Conservation (phyloP, 2,113 vertebrate species). For the Rallus limicola region DNA sequence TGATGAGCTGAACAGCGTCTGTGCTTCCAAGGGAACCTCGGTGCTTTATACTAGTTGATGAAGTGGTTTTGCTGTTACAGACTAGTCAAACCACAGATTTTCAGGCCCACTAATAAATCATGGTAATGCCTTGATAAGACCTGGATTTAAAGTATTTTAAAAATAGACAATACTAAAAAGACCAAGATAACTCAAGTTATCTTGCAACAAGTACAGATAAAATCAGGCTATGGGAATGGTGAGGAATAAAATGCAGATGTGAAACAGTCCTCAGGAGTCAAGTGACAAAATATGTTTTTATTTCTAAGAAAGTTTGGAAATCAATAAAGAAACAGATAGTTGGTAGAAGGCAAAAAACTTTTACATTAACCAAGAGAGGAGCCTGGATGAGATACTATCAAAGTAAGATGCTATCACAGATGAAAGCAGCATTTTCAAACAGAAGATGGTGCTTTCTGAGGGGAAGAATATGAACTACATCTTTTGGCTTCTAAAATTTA, state of each 20-base stretch:
- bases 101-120: neutral
- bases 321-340: neutral
- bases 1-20: neutral
- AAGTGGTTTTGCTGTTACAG: neutral
- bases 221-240: neutral
- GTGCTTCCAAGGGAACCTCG: neutral
- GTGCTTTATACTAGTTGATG: neutral
- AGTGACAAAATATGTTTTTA: neutral
- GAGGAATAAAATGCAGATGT: neutral
- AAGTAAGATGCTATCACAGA: neutral
- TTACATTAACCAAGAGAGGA: neutral
- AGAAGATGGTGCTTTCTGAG: neutral
- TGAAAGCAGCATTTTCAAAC: neutral
- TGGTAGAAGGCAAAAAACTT: neutral
- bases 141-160: neutral
- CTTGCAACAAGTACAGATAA: neutral
- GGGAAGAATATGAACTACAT: slow-evolving; percentile 1
- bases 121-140: neutral
- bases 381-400: neutral
- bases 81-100: neutral
- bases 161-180: neutral
- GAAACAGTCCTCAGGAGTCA: neutral
- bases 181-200: neutral
- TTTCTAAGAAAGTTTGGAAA: neutral
- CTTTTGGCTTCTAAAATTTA: slow-evolving; percentile 30